Conservation (phyloP, 2,888 invertebrate species). For the Craniophora ligustri region DNA sequence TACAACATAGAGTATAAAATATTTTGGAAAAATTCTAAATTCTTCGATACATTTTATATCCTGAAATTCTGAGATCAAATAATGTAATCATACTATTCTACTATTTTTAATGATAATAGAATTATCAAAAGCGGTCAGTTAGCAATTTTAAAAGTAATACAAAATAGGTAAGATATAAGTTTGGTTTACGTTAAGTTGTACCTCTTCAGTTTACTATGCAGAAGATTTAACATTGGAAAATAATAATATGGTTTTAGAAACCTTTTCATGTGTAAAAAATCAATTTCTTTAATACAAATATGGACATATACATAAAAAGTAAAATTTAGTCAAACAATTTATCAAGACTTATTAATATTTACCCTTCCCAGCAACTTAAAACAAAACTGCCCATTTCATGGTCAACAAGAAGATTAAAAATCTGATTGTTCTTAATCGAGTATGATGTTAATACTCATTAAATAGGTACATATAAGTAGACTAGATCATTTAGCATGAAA, state of each 20-base stretch:
- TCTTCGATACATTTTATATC: constrained; percentile 23
- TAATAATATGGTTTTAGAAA: constrained; percentile 43
- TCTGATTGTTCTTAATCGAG: constrained; percentile 38
- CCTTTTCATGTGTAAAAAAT: constrained; percentile 30
- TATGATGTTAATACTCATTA: constrained; percentile 33
- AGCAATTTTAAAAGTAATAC: constrained; percentile 17
- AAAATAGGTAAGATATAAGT: background rate
- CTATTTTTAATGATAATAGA: constrained; percentile 16
- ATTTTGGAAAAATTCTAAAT: constrained; percentile 41
- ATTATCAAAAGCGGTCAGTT: constrained; percentile 13
- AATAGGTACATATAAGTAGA: constrained; percentile 51
- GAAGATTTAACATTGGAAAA: constrained; percentile 16
- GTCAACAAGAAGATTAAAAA: constrained; percentile 43
- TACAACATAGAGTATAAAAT: constrained; percentile 32
- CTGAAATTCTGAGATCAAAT: constrained; percentile 48
- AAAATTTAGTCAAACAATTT: constrained; percentile 25
- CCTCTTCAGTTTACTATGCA: constrained; percentile 9
- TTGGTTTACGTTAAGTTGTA: constrained; percentile 1
- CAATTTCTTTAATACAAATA: constrained; percentile 16
- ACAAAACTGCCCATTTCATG: constrained; percentile 52
- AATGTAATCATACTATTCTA: constrained; percentile 27
- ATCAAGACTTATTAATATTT: constrained; percentile 22
- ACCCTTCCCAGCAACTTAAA: constrained; percentile 40
- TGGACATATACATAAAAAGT: constrained; percentile 12
- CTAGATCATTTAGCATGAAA: constrained; percentile 54